Percentiles rank a stretch among this genome's conserved stretches.
phyloP scores from a whole-genome alignment of 1,140 invertebrate genomes.

The Phymorhynchus buccinoides region DNA sequence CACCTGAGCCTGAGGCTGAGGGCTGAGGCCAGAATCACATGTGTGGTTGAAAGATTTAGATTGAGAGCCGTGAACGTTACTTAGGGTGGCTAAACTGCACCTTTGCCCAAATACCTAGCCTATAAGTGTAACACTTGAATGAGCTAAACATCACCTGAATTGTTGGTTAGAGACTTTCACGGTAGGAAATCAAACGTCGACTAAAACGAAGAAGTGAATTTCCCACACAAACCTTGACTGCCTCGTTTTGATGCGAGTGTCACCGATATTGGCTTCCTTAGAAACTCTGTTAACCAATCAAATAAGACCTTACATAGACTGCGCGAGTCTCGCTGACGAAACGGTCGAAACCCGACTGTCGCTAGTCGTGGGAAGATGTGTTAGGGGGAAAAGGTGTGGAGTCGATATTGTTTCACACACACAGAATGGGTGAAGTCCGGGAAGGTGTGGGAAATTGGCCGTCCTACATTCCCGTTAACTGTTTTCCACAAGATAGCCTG shows the following conservation, averaged over 20 bases:
- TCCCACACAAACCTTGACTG: background rate
- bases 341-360: background rate
- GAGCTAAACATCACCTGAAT: too few relatives aligned
- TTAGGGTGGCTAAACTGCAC: too few relatives aligned
- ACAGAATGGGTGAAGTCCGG: background rate
- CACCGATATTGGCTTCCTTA: conserved; percentile 2
- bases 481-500: background rate
- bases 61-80: too few relatives aligned
- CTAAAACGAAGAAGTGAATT: background rate
- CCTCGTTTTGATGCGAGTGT: background rate
- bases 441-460: background rate
- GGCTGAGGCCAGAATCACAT: too few relatives aligned
- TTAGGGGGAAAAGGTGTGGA: background rate
- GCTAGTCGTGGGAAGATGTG: background rate
- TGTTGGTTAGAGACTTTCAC: too few relatives aligned
- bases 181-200: too few relatives aligned
- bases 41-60: too few relatives aligned
- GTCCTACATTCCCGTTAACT: background rate
- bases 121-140: too few relatives aligned
- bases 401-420: background rate
- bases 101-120: too few relatives aligned
- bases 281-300: background rate
- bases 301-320: background rate
- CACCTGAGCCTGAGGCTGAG: too few relatives aligned
- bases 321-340: background rate